Percentiles rank a stretch among this genome's conserved stretches.
Conservation (phyloP, 2,888 invertebrate genomes). For the Pardosa pseudoannulata region DNA sequence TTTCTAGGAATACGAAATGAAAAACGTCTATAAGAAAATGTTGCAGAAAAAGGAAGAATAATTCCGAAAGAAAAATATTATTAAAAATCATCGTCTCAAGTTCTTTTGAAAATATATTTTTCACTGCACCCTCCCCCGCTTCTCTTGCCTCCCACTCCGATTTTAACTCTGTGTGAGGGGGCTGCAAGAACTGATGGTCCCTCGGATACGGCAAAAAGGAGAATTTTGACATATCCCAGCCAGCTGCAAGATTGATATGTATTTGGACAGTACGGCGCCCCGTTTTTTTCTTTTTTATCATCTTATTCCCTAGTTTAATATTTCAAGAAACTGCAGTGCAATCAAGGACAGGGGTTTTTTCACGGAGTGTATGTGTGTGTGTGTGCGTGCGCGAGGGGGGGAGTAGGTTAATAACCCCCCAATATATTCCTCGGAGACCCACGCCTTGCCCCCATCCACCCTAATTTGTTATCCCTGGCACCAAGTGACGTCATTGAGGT, state of each 20-base stretch:
- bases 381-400: constrained; percentile 23
- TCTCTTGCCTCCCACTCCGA: too few relatives aligned
- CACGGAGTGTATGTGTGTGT: too few relatives aligned
- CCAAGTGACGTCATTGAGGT: constrained; percentile 65
- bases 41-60: constrained; percentile 20
- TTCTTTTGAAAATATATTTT: constrained; percentile 70
- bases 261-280: constrained; percentile 65
- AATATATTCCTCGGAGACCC: constrained; percentile 66
- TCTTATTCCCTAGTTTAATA: constrained; percentile 68
- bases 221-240: constrained; percentile 66
- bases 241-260: constrained; percentile 67
- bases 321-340: constrained; percentile 69
- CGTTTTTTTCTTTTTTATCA: constrained; percentile 38
- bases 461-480: constrained; percentile 70
- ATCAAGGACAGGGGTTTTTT: constrained; percentile 54
- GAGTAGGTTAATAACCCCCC: constrained; percentile 68
- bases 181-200: constrained; percentile 58
- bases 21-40: constrained; percentile 32
- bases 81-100: constrained; percentile 71
- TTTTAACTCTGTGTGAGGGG: constrained; percentile 20
- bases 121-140: constrained; percentile 33
- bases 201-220: constrained; percentile 29
- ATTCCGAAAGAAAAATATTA: constrained; percentile 61
- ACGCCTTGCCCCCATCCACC: constrained; percentile 52
- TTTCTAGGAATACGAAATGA: constrained; percentile 34